Conservation (phyloP, 2,113 vertebrate species). For the Cichladusa arquata region DNA sequence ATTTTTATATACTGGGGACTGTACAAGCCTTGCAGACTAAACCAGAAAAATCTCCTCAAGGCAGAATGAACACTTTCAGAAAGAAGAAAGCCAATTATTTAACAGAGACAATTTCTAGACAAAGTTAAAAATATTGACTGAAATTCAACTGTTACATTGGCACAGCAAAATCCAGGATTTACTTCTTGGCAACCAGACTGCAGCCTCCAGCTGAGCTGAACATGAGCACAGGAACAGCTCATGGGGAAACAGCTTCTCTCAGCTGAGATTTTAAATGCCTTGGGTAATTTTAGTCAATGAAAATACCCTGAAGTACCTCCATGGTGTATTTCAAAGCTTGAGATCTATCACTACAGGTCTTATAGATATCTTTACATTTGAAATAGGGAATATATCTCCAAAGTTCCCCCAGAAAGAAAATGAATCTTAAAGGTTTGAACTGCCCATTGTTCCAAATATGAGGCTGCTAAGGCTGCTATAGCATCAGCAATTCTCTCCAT, state of each 20-base stretch:
- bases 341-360: background rate
- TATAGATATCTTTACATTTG: background rate
- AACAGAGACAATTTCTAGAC: background rate
- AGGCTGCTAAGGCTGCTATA: background rate
- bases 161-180: background rate
- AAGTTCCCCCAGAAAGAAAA: background rate
- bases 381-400: background rate
- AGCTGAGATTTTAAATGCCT: background rate
- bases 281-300: background rate
- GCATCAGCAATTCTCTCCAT: background rate
- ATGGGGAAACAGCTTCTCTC: background rate
- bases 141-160: background rate
- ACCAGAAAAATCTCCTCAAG: background rate
- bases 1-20: background rate
- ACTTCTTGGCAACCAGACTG: background rate
- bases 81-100: background rate
- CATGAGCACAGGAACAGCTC: fast-evolving
- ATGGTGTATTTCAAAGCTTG: background rate
- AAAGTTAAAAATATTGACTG: background rate
- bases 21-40: background rate
- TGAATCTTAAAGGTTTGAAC: background rate
- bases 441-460: background rate
- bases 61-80: background rate
- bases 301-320: background rate
- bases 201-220: background rate